Conservation (phyloP, 2,113 vertebrate species). For the Sphaerodactylus townsendi region DNA sequence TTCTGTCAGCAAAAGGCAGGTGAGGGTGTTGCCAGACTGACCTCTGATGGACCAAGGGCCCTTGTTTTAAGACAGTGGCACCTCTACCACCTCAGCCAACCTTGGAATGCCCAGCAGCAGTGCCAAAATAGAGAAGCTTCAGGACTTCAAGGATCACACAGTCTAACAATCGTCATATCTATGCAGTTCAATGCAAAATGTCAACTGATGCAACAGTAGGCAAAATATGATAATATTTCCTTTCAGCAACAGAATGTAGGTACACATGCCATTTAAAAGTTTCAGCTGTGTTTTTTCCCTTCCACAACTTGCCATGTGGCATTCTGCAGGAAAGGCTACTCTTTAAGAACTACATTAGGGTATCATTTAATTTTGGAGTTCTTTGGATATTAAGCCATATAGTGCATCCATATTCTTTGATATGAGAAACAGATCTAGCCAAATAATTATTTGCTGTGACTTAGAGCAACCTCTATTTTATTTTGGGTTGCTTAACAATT, state of each 20-base stretch:
- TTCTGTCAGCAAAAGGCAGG: too few species aligned
- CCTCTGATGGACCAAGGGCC: too few species aligned
- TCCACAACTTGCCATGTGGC: background rate
- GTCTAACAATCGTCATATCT: slow-evolving; percentile 11
- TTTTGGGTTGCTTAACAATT: background rate
- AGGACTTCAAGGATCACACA: slow-evolving; percentile 9
- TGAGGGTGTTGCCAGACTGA: too few species aligned
- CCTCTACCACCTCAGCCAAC: too few species aligned
- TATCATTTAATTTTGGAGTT: too few species aligned
- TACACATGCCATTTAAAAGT: background rate
- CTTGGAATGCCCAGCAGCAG: too few species aligned
- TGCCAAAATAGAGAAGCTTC: slow-evolving; percentile 23
- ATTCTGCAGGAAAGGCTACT: too few species aligned
- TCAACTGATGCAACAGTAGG: slow-evolving; percentile 33
- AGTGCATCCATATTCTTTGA: background rate
- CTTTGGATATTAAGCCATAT: too few species aligned
- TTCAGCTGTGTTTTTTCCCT: background rate
- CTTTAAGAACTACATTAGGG: too few species aligned
- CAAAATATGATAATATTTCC: slow-evolving; percentile 18
- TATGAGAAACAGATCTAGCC: background rate
- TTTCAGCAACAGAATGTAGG: background rate
- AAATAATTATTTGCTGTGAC: background rate
- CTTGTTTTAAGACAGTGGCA: too few species aligned
- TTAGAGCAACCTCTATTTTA: background rate
- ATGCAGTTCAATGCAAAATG: slow-evolving; percentile 28